Conservation (phyloP, 2,113 vertebrate species). For the Syngnathus typhle region DNA sequence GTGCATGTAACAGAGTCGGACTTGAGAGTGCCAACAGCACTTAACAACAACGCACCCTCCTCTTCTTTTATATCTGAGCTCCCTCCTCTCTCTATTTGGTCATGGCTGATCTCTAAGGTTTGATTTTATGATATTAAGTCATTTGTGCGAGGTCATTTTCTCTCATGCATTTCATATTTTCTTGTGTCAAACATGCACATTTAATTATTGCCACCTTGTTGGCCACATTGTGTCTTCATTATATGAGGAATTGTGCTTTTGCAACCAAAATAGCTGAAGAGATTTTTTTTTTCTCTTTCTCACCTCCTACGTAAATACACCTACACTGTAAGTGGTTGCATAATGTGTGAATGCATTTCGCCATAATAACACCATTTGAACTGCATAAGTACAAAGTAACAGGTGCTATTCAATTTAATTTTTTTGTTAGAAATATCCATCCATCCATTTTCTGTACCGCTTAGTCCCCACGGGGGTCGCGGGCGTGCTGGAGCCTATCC, state of each 20-base stretch:
- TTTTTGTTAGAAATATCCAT: too few species aligned
- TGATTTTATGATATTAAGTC: neutral
- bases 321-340: constrained; percentile 39
- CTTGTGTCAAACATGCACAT: neutral
- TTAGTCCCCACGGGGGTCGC: too few species aligned
- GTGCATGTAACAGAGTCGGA: constrained; percentile 53
- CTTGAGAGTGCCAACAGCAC: constrained; percentile 49
- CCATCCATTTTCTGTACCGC: too few species aligned
- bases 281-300: constrained; percentile 26
- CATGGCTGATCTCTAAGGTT: constrained; percentile 8
- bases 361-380: constrained; percentile 3
- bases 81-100: constrained; percentile 29
- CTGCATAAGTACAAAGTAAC: neutral
- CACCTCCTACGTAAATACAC: constrained; percentile 36
- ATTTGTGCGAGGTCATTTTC: too few species aligned
- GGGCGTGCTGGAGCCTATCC: too few species aligned
- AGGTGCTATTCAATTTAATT: neutral
- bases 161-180: too few species aligned
- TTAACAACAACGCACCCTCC: constrained; percentile 44
- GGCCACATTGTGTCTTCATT: neutral
- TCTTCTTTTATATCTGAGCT: constrained; percentile 29
- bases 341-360: constrained; percentile 34
- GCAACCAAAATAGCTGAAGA: constrained; percentile 2
- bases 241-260: constrained; percentile 26
- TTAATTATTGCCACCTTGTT: neutral